Conservation (phyloP, 2,888 invertebrate genomes). For the Euclidia mi region DNA sequence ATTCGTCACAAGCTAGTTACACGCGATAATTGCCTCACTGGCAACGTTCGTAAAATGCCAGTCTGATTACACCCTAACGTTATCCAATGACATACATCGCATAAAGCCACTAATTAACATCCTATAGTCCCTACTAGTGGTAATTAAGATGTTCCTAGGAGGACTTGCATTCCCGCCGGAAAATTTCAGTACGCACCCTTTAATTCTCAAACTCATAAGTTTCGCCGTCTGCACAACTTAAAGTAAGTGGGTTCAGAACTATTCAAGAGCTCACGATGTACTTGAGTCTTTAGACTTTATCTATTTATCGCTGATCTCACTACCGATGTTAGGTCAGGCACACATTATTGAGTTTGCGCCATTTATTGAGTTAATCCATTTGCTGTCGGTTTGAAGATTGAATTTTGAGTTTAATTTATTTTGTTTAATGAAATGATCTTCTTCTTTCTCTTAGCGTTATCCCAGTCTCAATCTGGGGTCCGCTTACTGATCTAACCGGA, state of each 20-base stretch:
- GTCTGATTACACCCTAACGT: too few species aligned
- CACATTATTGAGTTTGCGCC: neutral
- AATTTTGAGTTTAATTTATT: too few species aligned
- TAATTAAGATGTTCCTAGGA: slow-evolving; percentile 37
- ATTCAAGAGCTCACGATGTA: slow-evolving; percentile 32
- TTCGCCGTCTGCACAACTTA: slow-evolving; percentile 34
- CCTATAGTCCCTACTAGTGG: slow-evolving; percentile 29
- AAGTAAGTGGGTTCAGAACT: slow-evolving; percentile 33
- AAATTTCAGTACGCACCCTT: slow-evolving; percentile 23
- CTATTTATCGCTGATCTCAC: slow-evolving; percentile 14
- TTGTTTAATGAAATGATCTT: too few species aligned
- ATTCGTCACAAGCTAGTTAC: too few species aligned
- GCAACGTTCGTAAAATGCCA: too few species aligned
- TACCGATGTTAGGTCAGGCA: too few species aligned
- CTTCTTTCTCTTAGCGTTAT: too few species aligned
- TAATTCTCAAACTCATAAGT: slow-evolving; percentile 42
- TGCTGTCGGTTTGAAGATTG: too few species aligned
- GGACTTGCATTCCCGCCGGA: slow-evolving; percentile 43
- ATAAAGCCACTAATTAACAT: slow-evolving; percentile 29
- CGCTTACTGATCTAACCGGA: too few species aligned
- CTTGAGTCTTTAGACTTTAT: slow-evolving; percentile 27
- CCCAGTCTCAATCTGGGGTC: too few species aligned
- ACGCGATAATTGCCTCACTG: too few species aligned
- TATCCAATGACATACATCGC: neutral
- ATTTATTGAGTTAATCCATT: too few species aligned